Base-by-base conservation (phyloP, 2,113 vertebrate genomes). In the Fregata magnificens region DNA sequence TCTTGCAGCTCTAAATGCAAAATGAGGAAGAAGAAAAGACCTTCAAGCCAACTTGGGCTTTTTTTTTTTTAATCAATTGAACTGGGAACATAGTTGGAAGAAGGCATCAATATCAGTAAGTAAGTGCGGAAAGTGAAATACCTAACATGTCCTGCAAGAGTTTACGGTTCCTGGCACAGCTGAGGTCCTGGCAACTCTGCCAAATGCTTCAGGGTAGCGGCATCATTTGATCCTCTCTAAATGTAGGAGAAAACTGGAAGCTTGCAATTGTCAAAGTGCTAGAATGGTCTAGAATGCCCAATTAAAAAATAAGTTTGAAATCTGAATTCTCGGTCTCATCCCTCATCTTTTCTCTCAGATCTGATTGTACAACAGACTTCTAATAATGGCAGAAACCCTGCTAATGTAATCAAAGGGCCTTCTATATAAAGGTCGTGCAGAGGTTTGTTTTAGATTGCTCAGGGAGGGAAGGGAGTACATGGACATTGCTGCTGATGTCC, bases 141-240 rank as follows among this genome's bases (percentile, higher is more conserved):
- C 8, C 38, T 42, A 40, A 13, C 11, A 10, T 10, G 15, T 58
- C 34, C 71, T 45, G 26, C 28, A n/a, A 67, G 50, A 74, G 16
- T 0, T 69, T 36, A 29, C 25, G 67, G 2, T 74, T 92, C 34
- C 34, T 65, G 44, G 81, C 59, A 65, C 44, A 84, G 63, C 3
- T 53, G 71, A 72, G 16, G 19, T 29, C 21, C 65, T 79, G 82
- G 65, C 55, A 78, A 3, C 40, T 56, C 62, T 73, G 55, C 21
- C 56, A 24, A 88, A 42, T 6, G 1, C 22, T 82, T 73, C n/a
- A 70, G 62, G 62, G 62, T 5, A 58, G 49, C 0, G 1, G 6
- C 7, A 45, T 83, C 40, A 66, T 84, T 67, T 82, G 19, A 36
- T 93, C 61, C 55, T 76, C 56, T 88, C n/a, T 44, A 31, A 63